Conservation (phyloP, 1,140 invertebrate species). For the Mercenaria mercenaria region DNA sequence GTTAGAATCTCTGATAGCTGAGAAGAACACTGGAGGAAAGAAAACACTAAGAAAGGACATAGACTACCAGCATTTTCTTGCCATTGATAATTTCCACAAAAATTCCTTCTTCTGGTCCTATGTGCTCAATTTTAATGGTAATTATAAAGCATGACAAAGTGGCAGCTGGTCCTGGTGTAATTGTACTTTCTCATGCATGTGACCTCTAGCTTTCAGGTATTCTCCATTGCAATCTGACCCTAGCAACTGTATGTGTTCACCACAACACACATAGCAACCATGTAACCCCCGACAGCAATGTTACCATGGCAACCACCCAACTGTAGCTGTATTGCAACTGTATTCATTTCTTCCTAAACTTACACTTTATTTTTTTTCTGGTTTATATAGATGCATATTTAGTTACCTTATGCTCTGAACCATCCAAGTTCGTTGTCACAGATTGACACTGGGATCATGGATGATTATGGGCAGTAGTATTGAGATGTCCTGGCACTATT, state of each 20-base stretch:
- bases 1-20: conserved; percentile 98
- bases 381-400: too few species aligned
- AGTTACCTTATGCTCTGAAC: too few species aligned
- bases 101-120: conserved; percentile 99
- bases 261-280: not conserved
- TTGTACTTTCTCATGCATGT: not conserved
- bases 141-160: conserved; percentile 65
- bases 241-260: not conserved
- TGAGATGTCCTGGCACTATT: not conserved
- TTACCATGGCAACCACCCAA: too few species aligned
- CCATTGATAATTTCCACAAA: conserved; percentile 98
- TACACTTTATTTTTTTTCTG: too few species aligned
- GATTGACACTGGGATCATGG: too few species aligned
- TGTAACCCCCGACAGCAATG: too few species aligned
- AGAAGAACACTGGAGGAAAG: conserved; percentile 96
- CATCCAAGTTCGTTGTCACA: too few species aligned
- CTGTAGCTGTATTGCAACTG: too few species aligned
- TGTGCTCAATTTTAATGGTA: conserved; percentile 95
- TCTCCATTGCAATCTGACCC: not conserved
- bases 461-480: not conserved
- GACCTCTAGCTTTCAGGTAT: not conserved
- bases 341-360: too few species aligned
- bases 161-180: not conserved
- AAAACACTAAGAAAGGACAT: conserved; percentile 97
- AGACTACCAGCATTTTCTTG: conserved; percentile 95